Conservation (phyloP, 2,888 invertebrate genomes). For the Deilephila elpenor region DNA sequence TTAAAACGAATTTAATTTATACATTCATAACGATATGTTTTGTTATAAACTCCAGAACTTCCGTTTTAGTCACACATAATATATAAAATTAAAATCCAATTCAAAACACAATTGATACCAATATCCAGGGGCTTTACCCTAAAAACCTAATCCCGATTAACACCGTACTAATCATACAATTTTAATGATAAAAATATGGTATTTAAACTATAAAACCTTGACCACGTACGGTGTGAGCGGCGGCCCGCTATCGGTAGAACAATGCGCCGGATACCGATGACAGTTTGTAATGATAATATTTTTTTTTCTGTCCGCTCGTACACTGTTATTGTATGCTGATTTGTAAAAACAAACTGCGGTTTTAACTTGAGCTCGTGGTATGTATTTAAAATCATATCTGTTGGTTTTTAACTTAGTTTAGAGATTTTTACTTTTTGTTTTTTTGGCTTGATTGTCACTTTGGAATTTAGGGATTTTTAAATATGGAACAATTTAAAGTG, state of each 20-base stretch:
- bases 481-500: neutral
- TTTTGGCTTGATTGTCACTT: neutral
- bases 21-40: too few species aligned
- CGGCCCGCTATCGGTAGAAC: slow-evolving; percentile 49
- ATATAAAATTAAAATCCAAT: too few species aligned
- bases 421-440: neutral
- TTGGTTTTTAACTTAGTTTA: neutral
- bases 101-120: too few species aligned
- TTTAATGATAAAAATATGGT: neutral
- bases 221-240: slow-evolving; percentile 32
- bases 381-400: neutral
- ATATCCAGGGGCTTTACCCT: too few species aligned
- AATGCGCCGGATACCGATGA: slow-evolving; percentile 49
- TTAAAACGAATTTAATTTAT: too few species aligned
- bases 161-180: too few species aligned
- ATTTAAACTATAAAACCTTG: slow-evolving; percentile 2
- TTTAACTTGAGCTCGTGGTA: neutral
- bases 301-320: slow-evolving; percentile 30
- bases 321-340: slow-evolving; percentile 32
- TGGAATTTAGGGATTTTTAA: neutral
- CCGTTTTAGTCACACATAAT: too few species aligned
- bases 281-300: slow-evolving; percentile 48
- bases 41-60: too few species aligned
- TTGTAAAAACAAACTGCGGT: slow-evolving; percentile 27
- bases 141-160: too few species aligned